These are phyloP conservation scores for Eugnorisma glareosa DNA, from an alignment of 2,888 invertebrate genomes.

Conservation along the genomic window DNA sequence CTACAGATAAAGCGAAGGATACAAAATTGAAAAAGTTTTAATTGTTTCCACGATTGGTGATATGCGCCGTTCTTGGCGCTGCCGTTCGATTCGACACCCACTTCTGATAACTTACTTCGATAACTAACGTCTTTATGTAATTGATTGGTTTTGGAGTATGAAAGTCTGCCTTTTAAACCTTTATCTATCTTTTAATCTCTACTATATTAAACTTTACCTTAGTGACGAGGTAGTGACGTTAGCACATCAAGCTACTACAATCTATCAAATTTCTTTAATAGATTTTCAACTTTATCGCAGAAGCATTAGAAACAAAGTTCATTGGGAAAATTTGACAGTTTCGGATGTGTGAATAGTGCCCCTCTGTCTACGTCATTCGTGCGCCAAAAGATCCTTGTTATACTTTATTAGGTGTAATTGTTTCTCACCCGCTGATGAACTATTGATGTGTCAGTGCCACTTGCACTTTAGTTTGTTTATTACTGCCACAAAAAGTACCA, in stretches of 20 bases:
- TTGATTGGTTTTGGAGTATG: not conserved
- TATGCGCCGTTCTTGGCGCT: constrained; percentile 35
- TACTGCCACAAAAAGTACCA: not conserved
- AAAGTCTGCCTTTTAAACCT: not conserved
- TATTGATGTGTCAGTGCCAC: not conserved
- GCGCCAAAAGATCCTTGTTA: not conserved
- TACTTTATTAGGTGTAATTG: not conserved
- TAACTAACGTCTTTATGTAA: constrained; percentile 17
- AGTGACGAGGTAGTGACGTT: too few species aligned
- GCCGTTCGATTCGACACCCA: constrained; percentile 30
- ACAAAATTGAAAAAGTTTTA: constrained; percentile 66
- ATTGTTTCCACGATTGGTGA: constrained; percentile 55
- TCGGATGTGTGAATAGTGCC: too few species aligned
- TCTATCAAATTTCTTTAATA: too few species aligned
- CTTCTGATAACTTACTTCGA: constrained; percentile 9
- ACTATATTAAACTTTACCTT: too few species aligned
- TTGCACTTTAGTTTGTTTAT: constrained; percentile 29
- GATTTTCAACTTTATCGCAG: too few species aligned
- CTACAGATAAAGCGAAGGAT: constrained; percentile 30
- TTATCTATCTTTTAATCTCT: not conserved
- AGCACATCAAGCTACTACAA: too few species aligned
- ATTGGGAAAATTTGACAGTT: too few species aligned
- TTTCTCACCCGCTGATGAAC: not conserved
- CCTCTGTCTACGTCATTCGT: not conserved
- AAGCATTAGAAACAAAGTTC: too few species aligned